phyloP scores from a whole-genome alignment of 2,888 invertebrate species.

The Hypselothyrea guttata region DNA sequence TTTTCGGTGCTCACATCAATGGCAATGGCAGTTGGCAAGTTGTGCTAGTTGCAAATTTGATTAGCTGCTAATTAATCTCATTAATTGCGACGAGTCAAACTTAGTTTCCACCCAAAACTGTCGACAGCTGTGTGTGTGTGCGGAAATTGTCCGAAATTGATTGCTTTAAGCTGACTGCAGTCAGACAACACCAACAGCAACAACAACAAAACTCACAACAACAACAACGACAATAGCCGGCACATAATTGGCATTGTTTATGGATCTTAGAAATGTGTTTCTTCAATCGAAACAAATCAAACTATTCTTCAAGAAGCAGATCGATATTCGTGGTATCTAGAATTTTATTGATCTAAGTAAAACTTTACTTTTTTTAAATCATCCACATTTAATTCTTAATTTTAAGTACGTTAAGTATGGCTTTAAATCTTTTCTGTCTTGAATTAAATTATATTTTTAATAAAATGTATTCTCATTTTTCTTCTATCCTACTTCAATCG shows the following conservation, averaged over 20 bases:
- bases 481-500: too few species aligned
- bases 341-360: too few species aligned
- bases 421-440: too few species aligned
- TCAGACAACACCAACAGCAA: conserved; percentile 13
- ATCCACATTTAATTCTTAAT: too few species aligned
- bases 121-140: conserved; percentile 44
- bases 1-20: conserved; percentile 48
- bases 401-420: too few species aligned
- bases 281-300: too few species aligned
- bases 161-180: conserved; percentile 30
- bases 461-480: too few species aligned
- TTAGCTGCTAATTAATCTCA: conserved; percentile 71
- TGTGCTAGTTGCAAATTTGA: conserved; percentile 66
- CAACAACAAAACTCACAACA: neutral
- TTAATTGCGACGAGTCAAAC: conserved; percentile 59
- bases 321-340: too few species aligned
- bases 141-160: conserved; percentile 62
- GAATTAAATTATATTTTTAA: too few species aligned
- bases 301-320: too few species aligned
- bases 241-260: conserved; percentile 35
- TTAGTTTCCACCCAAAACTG: conserved; percentile 52
- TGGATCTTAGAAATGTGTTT: neutral
- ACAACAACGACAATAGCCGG: too few species aligned
- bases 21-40: conserved; percentile 34
- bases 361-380: too few species aligned